Evolutionary conservation across 2,113 vertebrate species (phyloP).

Genomic region (Megaptera novaeangliae): DNA sequence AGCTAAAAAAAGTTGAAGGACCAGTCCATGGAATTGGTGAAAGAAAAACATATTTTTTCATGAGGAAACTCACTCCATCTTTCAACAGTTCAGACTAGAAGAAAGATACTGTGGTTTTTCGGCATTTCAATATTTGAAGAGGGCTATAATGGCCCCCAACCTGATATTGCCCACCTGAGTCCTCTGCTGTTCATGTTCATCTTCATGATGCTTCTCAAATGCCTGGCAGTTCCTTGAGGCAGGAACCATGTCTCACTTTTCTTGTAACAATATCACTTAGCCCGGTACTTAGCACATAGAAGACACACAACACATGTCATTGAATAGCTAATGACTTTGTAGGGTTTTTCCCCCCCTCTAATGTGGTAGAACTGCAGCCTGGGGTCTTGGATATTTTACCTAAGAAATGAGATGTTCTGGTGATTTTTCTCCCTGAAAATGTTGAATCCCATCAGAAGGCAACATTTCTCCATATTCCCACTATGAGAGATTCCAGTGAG

Average conservation of each 20-base stretch:
- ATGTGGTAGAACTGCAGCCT: background rate
- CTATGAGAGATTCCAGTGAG: background rate
- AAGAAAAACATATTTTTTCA: background rate
- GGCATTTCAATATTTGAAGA: background rate
- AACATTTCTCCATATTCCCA: background rate
- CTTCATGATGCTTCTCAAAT: rapidly evolving
- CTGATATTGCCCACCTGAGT: background rate
- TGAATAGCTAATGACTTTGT: background rate
- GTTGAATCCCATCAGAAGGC: background rate
- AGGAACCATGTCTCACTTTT: background rate
- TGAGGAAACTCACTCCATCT: background rate
- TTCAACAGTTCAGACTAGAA: background rate
- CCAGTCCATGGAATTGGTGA: background rate
- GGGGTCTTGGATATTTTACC: background rate
- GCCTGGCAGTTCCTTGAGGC: no score
- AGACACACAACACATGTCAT: background rate
- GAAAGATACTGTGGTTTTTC: background rate
- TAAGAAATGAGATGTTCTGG: background rate
- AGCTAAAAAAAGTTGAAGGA: background rate
- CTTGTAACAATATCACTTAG: no score
- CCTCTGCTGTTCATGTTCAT: background rate
- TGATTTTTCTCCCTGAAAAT: background rate
- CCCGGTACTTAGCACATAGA: background rate
- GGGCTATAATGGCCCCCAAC: background rate
- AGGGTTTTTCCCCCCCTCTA: background rate